Conservation (phyloP, 37 sponge, comb jelly and placozoan genomes). For the Ianthella basta region DNA sequence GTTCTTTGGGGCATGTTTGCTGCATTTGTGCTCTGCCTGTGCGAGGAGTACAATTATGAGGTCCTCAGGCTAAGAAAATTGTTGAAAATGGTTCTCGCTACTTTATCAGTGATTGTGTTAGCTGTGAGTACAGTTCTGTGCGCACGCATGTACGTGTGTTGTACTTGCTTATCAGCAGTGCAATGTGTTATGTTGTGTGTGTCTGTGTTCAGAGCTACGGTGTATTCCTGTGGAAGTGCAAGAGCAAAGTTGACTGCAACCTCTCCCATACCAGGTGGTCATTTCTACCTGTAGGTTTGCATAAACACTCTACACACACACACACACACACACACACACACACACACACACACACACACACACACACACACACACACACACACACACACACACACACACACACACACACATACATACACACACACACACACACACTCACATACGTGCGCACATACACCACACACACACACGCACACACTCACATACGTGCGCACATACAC, state of each 20-base stretch:
- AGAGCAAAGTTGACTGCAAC: slow-evolving; percentile 21
- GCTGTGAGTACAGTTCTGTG: background rate
- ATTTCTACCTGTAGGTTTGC: slow-evolving; percentile 21
- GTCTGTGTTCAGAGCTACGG: background rate
- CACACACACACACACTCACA: too few species aligned
- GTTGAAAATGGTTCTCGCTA: background rate
- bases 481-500: too few species aligned
- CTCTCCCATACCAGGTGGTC: slow-evolving; percentile 18
- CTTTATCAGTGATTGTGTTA: background rate
- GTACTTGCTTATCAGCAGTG: background rate
- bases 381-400: too few species aligned
- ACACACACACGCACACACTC: too few species aligned
- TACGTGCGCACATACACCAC: too few species aligned
- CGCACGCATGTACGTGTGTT: background rate
- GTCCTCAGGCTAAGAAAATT: too few species aligned
- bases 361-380: too few species aligned
- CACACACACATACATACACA: too few species aligned
- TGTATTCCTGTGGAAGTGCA: background rate
- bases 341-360: too few species aligned
- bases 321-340: too few species aligned
- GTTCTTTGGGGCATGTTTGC: slow-evolving; percentile 5
- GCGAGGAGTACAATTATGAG: background rate
- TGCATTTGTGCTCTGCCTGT: background rate
- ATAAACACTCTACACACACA: background rate
- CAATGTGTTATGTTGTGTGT: background rate